phyloP scores from a whole-genome alignment of 2,888 invertebrate species.

The Drosophila crucigera region DNA sequence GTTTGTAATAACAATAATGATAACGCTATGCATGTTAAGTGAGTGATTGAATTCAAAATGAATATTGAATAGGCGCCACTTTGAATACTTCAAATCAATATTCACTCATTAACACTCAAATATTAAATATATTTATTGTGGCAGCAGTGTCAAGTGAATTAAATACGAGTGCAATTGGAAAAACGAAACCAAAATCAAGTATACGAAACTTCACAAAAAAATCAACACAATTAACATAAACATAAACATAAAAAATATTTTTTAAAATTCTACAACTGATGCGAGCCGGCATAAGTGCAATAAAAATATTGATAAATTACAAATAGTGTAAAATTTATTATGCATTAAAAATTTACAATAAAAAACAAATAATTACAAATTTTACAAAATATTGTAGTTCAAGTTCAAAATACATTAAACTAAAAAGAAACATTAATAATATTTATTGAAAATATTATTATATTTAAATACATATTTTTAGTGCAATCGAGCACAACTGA shows the following conservation, averaged over 20 bases:
- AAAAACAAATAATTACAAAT: neutral
- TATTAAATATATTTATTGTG: constrained; percentile 12
- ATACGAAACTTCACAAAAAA: constrained; percentile 49
- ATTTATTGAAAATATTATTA: constrained; percentile 19
- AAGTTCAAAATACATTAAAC: constrained; percentile 1
- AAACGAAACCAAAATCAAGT: constrained; percentile 59
- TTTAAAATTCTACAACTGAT: constrained; percentile 34
- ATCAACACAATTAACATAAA: constrained; percentile 17
- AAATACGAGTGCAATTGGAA: constrained; percentile 56
- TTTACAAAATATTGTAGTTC: constrained; percentile 14
- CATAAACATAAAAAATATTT: constrained; percentile 21
- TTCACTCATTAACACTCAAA: constrained; percentile 37
- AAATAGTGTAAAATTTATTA: constrained; percentile 14
- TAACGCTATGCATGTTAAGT: constrained; percentile 55
- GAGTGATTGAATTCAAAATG: constrained; percentile 46
- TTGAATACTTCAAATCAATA: constrained; percentile 40
- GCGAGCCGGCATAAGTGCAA: constrained; percentile 64
- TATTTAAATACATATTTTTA: constrained; percentile 4
- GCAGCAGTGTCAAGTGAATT: constrained; percentile 53
- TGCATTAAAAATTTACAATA: constrained; percentile 37
- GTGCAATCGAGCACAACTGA: constrained; percentile 13
- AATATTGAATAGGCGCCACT: constrained; percentile 57
- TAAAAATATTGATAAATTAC: constrained; percentile 37
- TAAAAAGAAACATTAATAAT: constrained; percentile 5
- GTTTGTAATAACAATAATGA: constrained; percentile 60